Conservation (phyloP, 2,113 vertebrate genomes). For the Hirundichthys speculiger region DNA sequence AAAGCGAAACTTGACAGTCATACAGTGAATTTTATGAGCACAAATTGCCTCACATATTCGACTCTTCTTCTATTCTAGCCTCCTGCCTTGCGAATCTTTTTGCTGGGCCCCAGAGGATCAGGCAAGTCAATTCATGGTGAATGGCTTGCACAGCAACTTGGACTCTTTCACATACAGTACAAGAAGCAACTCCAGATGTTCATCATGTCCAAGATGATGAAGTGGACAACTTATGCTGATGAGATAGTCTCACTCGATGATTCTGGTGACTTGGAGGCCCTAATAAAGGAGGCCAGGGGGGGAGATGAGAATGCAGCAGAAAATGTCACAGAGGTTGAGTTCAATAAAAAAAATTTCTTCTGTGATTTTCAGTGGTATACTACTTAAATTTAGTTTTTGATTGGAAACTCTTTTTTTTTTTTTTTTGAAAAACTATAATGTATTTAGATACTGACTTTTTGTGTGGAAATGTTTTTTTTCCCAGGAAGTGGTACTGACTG, state of each 20-base stretch:
- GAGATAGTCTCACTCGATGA: constrained; percentile 79
- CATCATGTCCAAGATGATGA: constrained; percentile 86
- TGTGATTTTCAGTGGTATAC: not conserved
- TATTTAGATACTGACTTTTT: not conserved
- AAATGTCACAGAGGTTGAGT: constrained; percentile 36
- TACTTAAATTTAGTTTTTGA: too few relatives aligned
- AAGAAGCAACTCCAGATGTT: constrained; percentile 89
- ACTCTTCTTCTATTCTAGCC: constrained; percentile 74
- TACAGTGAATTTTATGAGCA: not conserved
- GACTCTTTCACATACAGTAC: constrained; percentile 93
- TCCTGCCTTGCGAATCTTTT: constrained; percentile 87
- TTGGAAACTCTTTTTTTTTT: too few relatives aligned
- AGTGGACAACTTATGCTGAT: constrained; percentile 74
- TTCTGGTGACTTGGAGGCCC: constrained; percentile 54
- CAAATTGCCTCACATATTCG: not conserved
- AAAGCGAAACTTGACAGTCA: not conserved
- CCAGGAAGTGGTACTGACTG: constrained; percentile 78
- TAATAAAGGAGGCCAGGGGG: constrained; percentile 50
- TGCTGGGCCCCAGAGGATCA: constrained; percentile 87
- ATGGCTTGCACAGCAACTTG: constrained; percentile 86
- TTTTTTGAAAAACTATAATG: too few relatives aligned
- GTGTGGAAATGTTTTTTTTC: constrained; percentile 1
- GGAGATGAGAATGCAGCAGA: not conserved
- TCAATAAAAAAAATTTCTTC: not conserved
- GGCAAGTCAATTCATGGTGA: constrained; percentile 87